Evolutionary conservation across 2,888 invertebrate genomes (phyloP).

Genomic region (Campoletis raptor): DNA sequence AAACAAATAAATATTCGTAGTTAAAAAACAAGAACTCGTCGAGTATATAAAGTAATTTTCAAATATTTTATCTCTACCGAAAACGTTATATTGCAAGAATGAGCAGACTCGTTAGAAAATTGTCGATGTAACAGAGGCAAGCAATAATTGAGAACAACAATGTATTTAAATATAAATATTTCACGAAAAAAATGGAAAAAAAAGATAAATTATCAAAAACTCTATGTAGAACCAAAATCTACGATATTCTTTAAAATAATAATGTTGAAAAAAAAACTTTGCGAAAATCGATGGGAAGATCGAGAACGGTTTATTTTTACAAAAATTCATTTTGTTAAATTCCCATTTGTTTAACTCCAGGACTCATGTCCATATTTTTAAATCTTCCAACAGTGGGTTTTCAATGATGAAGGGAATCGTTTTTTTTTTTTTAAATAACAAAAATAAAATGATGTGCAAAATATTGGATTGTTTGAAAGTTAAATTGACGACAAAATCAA

Average conservation of each 20-base stretch:
- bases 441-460: too few relatives aligned
- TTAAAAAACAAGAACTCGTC: not conserved
- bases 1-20: conserved; percentile 7
- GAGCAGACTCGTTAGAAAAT: not conserved
- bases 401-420: too few relatives aligned
- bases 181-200: conserved; percentile 8
- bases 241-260: not conserved
- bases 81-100: not conserved
- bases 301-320: not conserved
- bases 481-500: not conserved
- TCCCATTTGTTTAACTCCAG: not conserved
- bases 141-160: conserved; percentile 3
- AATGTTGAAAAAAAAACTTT: not conserved
- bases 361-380: not conserved
- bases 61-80: conserved; percentile 5
- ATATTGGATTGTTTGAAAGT: not conserved
- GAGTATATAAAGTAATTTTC: not conserved
- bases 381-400: not conserved
- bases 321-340: not conserved
- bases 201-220: not conserved
- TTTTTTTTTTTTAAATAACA: too few relatives aligned
- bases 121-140: conserved; percentile 11
- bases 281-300: not conserved
- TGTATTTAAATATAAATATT: conserved; percentile 10
- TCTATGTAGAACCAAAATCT: not conserved